Conservation (phyloP, 2,888 invertebrate species). For the Chloroclystis v-ata region DNA sequence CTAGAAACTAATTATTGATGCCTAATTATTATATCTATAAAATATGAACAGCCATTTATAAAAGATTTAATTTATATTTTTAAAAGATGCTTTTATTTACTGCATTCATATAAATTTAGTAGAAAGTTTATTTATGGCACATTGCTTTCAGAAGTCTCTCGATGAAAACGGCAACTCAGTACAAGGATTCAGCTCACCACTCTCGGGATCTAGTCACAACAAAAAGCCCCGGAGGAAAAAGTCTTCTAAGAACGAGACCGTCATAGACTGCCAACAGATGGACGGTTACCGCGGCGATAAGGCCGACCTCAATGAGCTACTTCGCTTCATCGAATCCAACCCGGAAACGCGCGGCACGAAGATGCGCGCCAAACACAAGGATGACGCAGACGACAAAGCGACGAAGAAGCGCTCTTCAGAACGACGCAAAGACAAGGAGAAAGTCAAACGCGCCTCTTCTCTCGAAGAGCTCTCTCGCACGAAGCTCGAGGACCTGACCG, state of each 20-base stretch:
- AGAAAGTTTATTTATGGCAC: too few species aligned
- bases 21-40: too few species aligned
- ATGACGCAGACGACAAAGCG: slow-evolving; percentile 65
- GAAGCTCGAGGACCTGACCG: slow-evolving; percentile 84
- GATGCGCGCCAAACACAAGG: slow-evolving; percentile 60
- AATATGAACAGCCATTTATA: too few species aligned
- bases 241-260: slow-evolving; percentile 78
- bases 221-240: slow-evolving; percentile 80
- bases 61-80: too few species aligned
- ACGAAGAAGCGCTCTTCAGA: slow-evolving; percentile 74
- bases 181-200: slow-evolving; percentile 72
- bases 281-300: slow-evolving; percentile 89
- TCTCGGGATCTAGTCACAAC: slow-evolving; percentile 69
- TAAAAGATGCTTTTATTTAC: too few species aligned
- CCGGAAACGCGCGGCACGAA: slow-evolving; percentile 60
- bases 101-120: too few species aligned
- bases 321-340: slow-evolving; percentile 86
- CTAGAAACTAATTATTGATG: too few species aligned
- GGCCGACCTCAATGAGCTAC: slow-evolving; percentile 83
- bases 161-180: slow-evolving; percentile 91
- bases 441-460: slow-evolving; percentile 85
- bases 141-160: slow-evolving; percentile 79
- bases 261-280: slow-evolving; percentile 79
- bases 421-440: slow-evolving; percentile 64
- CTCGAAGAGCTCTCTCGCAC: slow-evolving; percentile 89